Evolutionary conservation across 2,888 invertebrate species (phyloP).

Genomic region (Callosobruchus maculatus): DNA sequence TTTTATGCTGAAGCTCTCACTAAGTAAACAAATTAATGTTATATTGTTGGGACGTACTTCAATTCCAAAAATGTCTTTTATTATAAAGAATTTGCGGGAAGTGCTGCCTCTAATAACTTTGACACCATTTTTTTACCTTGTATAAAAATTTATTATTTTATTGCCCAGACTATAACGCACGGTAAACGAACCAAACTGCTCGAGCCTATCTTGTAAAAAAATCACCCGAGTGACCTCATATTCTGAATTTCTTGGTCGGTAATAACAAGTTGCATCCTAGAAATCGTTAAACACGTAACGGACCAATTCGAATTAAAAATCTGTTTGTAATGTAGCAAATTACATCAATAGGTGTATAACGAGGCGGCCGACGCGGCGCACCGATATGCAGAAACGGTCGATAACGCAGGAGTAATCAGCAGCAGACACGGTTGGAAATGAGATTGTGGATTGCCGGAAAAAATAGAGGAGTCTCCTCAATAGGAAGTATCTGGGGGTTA

Average conservation of each 20-base stretch:
- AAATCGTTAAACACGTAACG: neutral
- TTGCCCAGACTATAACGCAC: neutral
- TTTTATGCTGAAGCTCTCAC: too few relatives aligned
- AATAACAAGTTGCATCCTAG: neutral
- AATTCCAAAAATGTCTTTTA: too few relatives aligned
- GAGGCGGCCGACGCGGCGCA: neutral
- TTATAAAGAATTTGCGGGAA: too few relatives aligned
- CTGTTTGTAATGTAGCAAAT: neutral
- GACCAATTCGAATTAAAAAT: neutral
- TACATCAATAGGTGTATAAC: neutral
- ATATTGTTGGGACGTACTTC: too few relatives aligned
- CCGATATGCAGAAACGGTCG: neutral
- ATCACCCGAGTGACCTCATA: neutral
- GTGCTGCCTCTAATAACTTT: too few relatives aligned
- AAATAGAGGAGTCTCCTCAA: neutral
- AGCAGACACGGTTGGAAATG: neutral
- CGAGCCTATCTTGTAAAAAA: neutral
- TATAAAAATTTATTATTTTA: neutral
- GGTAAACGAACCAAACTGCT: neutral
- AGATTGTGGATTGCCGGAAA: neutral
- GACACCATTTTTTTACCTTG: too few relatives aligned
- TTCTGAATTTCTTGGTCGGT: neutral
- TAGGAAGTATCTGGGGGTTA: neutral
- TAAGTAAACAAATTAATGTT: too few relatives aligned
- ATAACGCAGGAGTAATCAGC: neutral